Evolutionary conservation across 2,888 invertebrate species (phyloP), one percentile per base, ranked within the genome.

Genomic region (Drosophila quinaria): DNA sequence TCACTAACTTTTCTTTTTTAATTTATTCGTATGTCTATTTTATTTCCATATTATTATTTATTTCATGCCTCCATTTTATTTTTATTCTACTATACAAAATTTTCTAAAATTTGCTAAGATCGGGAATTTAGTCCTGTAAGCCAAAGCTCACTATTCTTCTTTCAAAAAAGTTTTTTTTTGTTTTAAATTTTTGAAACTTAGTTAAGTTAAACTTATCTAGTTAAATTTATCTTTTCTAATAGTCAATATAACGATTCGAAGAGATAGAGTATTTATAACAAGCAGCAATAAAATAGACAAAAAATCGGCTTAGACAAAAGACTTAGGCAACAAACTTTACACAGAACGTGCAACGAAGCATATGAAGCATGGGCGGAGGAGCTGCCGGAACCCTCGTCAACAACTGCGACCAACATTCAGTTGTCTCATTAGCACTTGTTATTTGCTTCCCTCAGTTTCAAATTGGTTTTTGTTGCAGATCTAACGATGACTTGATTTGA

Each of bases 371-470:
- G 58, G 70, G 64, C 56, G 44, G 10, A 49, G 44, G 10, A 49
- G 72, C 39, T 66, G 50, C 55, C 72, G 62, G 68, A 59, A 71
- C 67, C 35, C 35, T 42, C 13, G 9, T 42, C 46, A 25, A n/a
- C 39, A 22, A 39, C 51, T 42, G 37, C 61, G 59, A 56, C 55
- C 77, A 68, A 49, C 62, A 80, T 71, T 65, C 65, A 58, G 37
- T 66, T 68, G 54, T 51, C 87, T 90, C 80, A 73, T 85, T 89
- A 90, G 78, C 89, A 85, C 89, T 73, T 73, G 69, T 15, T 71
- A 41, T 52, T 44, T 63, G 22, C 42, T 22, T 13, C 22, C 22
- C 6, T 44, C 13, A 22, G 42, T 44, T 44, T 5, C 10, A 4
- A n/a, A 13, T 22, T 13, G 49, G 47, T 50, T 58, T 41, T 67